phyloP scores from a whole-genome alignment of 2,888 invertebrate species.

The Tachina fera region DNA sequence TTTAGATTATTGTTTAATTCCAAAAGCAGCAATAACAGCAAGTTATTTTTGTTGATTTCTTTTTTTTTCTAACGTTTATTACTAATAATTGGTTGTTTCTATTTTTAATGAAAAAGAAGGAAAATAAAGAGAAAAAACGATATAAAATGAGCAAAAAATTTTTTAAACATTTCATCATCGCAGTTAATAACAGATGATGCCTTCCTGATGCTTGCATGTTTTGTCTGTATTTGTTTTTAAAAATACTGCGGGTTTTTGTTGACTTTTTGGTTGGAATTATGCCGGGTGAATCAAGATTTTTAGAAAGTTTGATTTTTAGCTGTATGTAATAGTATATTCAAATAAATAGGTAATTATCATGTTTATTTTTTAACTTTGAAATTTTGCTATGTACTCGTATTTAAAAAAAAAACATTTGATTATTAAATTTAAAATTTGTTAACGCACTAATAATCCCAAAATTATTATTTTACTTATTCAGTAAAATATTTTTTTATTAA shows the following conservation, averaged over 20 bases:
- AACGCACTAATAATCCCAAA: too few species aligned
- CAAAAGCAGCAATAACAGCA: neutral
- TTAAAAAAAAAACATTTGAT: too few species aligned
- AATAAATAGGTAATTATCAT: too few species aligned
- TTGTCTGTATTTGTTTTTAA: neutral
- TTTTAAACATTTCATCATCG: conserved; percentile 27
- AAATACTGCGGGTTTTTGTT: conserved; percentile 20
- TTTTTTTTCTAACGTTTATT: conserved; percentile 5
- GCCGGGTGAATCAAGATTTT: conserved; percentile 52
- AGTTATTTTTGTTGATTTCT: neutral
- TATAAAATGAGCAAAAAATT: conserved; percentile 2
- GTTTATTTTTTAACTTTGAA: neutral
- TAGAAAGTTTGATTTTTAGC: conserved; percentile 2
- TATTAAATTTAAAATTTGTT: too few species aligned
- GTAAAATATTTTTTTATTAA: too few species aligned
- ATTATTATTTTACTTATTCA: too few species aligned
- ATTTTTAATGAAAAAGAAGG: neutral
- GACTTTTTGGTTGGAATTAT: conserved; percentile 7
- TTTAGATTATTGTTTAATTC: conserved; percentile 30
- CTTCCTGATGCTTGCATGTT: neutral
- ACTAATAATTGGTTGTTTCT: neutral
- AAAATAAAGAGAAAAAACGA: neutral
- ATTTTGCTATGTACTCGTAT: neutral
- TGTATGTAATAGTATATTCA: neutral
- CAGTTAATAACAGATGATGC: conserved; percentile 37